phyloP scores from a whole-genome alignment of 2,888 invertebrate species.

The Cephalotes varians region DNA sequence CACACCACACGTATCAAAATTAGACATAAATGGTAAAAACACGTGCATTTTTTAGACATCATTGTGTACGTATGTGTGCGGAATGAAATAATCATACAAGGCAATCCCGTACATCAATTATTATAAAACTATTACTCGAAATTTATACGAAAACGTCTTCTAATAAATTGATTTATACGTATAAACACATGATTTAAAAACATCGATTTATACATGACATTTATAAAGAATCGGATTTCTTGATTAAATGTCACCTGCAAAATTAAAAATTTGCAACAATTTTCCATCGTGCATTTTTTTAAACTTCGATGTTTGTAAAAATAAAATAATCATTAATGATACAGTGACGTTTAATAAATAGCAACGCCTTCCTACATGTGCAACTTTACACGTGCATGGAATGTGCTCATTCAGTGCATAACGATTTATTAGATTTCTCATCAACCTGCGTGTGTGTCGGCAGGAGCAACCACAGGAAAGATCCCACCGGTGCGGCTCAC shows the following conservation, averaged over 20 bases:
- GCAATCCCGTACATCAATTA: neutral
- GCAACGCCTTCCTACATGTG: neutral
- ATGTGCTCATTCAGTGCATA: neutral
- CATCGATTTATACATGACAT: neutral
- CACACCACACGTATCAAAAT: neutral
- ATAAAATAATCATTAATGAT: neutral
- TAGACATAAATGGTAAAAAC: neutral
- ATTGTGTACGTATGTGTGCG: neutral
- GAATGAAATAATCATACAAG: neutral
- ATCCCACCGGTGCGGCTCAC: slow-evolving; percentile 41
- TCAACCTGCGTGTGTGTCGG: neutral
- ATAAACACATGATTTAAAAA: neutral
- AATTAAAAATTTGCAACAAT: neutral
- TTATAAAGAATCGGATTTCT: neutral
- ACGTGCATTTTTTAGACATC: neutral
- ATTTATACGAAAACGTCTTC: neutral
- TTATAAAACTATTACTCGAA: neutral
- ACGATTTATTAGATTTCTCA: slow-evolving; percentile 32
- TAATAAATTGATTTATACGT: neutral
- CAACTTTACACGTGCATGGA: slow-evolving; percentile 22
- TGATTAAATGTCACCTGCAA: neutral
- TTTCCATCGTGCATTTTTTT: neutral
- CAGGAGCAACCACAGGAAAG: neutral
- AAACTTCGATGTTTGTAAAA: neutral
- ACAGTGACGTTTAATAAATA: slow-evolving; percentile 19